These are phyloP conservation scores for Passer domesticus DNA, from an alignment of 2,113 vertebrate species.

Conservation along the genomic window DNA sequence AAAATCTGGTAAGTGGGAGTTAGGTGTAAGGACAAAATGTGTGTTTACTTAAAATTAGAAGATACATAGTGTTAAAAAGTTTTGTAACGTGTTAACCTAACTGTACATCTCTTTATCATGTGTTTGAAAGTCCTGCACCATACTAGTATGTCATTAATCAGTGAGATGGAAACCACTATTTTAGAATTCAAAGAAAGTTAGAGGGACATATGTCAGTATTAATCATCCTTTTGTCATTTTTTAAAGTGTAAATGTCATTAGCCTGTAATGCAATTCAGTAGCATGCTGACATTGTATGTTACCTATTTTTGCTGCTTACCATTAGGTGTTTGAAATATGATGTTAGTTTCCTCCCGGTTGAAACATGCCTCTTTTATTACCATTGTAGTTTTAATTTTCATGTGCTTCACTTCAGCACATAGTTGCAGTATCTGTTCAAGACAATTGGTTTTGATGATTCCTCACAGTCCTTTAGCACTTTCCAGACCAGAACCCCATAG, in stretches of 20 bases:
- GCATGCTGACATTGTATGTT: neutral
- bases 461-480: neutral
- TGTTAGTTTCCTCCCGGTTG: neutral
- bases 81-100: slow-evolving; percentile 39
- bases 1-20: slow-evolving; percentile 70
- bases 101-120: slow-evolving; percentile 30
- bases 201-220: slow-evolving; percentile 33
- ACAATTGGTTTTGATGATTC: neutral
- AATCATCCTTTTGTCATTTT: slow-evolving; percentile 48
- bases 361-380: neutral
- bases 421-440: neutral
- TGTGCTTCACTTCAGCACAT: neutral
- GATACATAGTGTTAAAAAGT: slow-evolving; percentile 38
- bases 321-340: neutral
- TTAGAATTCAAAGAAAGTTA: slow-evolving; percentile 13
- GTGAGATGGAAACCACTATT: slow-evolving; percentile 1
- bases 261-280: neutral
- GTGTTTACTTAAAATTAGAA: slow-evolving; percentile 66
- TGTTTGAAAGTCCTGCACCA: slow-evolving; percentile 10
- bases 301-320: neutral
- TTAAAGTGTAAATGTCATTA: slow-evolving; percentile 15
- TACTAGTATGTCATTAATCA: slow-evolving; percentile 10
- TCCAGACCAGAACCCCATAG: neutral
- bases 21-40: slow-evolving; percentile 59
- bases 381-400: neutral